These are phyloP conservation scores for Oasisia sp. DNA, from an alignment of 2,888 invertebrate genomes.

Conservation along the genomic window DNA sequence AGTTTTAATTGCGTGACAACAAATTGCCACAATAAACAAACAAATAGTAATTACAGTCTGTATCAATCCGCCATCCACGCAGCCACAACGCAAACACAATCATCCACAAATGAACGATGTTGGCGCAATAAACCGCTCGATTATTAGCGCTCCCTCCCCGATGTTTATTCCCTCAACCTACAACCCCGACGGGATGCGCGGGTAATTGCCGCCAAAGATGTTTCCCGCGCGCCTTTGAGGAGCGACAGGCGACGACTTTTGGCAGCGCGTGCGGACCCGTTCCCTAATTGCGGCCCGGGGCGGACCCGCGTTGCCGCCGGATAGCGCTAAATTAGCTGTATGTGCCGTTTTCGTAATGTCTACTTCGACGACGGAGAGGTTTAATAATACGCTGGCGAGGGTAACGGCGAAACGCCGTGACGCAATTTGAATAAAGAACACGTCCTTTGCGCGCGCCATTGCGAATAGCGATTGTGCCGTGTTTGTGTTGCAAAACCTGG, in stretches of 20 bases:
- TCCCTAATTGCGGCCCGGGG: conserved; percentile 11
- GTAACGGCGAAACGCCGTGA: neutral
- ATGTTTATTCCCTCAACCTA: neutral
- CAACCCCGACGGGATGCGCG: neutral
- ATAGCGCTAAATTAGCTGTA: conserved; percentile 12
- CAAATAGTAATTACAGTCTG: neutral
- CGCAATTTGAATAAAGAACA: conserved; percentile 17
- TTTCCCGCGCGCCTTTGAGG: neutral
- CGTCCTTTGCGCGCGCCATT: neutral
- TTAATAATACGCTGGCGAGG: neutral
- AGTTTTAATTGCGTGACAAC: too few species aligned
- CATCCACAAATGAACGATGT: neutral
- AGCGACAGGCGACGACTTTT: neutral
- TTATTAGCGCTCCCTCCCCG: neutral
- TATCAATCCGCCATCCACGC: neutral
- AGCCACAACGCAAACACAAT: neutral
- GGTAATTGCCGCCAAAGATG: conserved; percentile 5
- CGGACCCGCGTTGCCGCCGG: neutral
- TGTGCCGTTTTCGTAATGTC: conserved; percentile 4
- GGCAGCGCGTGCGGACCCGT: neutral
- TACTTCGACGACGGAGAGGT: neutral
- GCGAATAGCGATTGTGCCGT: neutral
- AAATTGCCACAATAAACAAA: neutral
- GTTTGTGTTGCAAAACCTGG: neutral
- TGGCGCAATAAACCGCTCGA: neutral